Percentiles rank a stretch among this genome's conserved stretches.
phyloP scores from a whole-genome alignment of 2,113 vertebrate genomes.

The Podarcis muralis region DNA sequence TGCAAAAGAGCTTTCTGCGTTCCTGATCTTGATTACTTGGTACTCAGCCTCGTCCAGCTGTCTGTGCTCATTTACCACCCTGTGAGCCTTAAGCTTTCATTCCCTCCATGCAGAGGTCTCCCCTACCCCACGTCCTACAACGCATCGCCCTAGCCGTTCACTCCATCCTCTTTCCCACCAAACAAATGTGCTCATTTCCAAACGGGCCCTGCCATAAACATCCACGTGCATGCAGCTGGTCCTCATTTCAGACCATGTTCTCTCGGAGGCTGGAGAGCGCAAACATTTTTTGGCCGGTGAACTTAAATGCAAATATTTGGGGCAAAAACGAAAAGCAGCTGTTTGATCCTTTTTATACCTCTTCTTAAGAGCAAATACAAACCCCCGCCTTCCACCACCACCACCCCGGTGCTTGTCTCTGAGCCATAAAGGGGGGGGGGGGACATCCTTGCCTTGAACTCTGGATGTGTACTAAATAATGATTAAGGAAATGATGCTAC shows the following conservation, averaged over 20 bases:
- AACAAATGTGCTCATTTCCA: conserved; percentile 13
- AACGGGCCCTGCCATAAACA: conserved; percentile 62
- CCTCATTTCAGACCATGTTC: conserved; percentile 61
- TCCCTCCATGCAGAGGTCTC: neutral
- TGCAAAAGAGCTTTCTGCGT: too few relatives aligned
- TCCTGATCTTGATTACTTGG: too few relatives aligned
- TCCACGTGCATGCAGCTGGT: conserved; percentile 69
- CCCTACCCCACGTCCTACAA: too few relatives aligned
- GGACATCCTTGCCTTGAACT: conserved; percentile 51
- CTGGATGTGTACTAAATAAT: conserved; percentile 31
- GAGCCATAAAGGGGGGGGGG: conserved; percentile 25
- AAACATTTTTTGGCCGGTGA: conserved; percentile 53
- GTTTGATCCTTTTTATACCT: conserved; percentile 70
- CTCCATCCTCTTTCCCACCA: neutral
- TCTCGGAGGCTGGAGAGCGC: conserved; percentile 39
- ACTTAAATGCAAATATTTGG: conserved; percentile 66
- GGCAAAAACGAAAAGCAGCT: conserved; percentile 57
- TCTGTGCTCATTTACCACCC: neutral
- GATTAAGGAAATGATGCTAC: neutral
- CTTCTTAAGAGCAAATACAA: conserved; percentile 55
- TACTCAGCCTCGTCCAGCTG: too few relatives aligned
- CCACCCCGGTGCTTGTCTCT: conserved; percentile 40
- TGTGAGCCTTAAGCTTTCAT: neutral
- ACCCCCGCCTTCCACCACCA: conserved; percentile 12
- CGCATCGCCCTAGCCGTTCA: neutral